Evolutionary conservation across 2,797 vertebrate species (phyloP), one percentile per base, ranked within the genome.

Genomic region (Scolopax rusticola): DNA sequence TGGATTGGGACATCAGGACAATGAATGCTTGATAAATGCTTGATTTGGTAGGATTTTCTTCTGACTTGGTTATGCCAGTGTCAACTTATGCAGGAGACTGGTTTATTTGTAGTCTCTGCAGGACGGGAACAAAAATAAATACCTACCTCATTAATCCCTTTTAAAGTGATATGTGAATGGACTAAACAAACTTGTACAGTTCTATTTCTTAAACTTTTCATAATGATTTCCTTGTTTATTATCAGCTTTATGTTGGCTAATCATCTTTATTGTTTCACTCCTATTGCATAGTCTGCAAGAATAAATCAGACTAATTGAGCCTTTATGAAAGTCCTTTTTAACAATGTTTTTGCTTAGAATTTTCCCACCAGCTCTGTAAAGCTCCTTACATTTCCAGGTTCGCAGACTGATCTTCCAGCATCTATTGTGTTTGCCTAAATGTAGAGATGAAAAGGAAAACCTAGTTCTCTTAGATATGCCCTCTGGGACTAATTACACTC

Each of bases 401-500:
- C 78, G 96, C 74, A 82, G 71, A 94, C 53, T 91, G 88, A 91
- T 92, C 47, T 86, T 90, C 82, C n/a, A 90, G 61, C 68, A 95
- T 77, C 86, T 77, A 92, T 97, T 89, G 87, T 97, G 90, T 97
- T 97, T 97, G 94, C 90, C 89, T 96, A 97, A 97, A 98, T 79
- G 92, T 79, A 94, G 96, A 97, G 90, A 97, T 97, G 90, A 98
- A 97, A 98, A 97, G 91, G 86, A 97, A 97, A 97, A 91, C 83
- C 83, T 87, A 94, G 93, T 91, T 97, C 93, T 97, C 91, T 97
- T 96, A 95, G 70, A 98, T 95, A 96, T 95, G 93, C 97, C 97
- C 97, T 98, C 93, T 96, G 98, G 97, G 98, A 98, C 96, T 98
- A 98, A 98, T 98, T 98, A 98, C 86, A 90, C 96, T 96, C 95